A percentile compares a stretch with the other conserved stretches of the same genome.
These are phyloP conservation scores for Lepilemur ruficaudatus DNA, from an alignment of 2,797 vertebrate species.

Conservation along the genomic window DNA sequence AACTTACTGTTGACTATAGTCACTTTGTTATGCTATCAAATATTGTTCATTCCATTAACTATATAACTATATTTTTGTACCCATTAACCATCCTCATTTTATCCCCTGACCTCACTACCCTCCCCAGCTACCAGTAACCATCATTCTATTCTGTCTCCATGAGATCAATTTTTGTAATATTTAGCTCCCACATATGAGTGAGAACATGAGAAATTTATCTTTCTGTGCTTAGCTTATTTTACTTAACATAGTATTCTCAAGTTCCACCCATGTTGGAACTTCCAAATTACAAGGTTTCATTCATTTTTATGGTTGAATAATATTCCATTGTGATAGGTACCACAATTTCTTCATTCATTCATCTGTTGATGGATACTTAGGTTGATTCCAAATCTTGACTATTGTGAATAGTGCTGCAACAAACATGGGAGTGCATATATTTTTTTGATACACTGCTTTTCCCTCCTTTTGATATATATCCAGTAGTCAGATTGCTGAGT, in stretches of 20 bases:
- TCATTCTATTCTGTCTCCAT: neutral
- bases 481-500: neutral
- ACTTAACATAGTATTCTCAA: neutral
- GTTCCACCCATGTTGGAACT: neutral
- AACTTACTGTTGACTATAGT: neutral
- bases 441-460: neutral
- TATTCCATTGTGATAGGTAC: neutral
- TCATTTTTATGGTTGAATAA: neutral
- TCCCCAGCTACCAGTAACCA: neutral
- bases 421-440: neutral
- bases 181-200: neutral
- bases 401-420: neutral
- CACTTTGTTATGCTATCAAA: neutral
- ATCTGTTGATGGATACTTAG: neutral
- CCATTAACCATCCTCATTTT: neutral
- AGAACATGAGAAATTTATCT: neutral
- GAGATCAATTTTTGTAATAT: neutral
- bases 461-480: neutral
- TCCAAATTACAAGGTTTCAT: neutral
- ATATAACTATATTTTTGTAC: neutral
- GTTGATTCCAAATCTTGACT: neutral
- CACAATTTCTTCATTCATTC: neutral
- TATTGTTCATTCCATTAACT: neutral
- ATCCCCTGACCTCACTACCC: neutral
- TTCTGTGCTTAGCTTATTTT: neutral